Evolutionary conservation across 2,888 invertebrate genomes (phyloP).

Genomic region (Linyphia triangularis): DNA sequence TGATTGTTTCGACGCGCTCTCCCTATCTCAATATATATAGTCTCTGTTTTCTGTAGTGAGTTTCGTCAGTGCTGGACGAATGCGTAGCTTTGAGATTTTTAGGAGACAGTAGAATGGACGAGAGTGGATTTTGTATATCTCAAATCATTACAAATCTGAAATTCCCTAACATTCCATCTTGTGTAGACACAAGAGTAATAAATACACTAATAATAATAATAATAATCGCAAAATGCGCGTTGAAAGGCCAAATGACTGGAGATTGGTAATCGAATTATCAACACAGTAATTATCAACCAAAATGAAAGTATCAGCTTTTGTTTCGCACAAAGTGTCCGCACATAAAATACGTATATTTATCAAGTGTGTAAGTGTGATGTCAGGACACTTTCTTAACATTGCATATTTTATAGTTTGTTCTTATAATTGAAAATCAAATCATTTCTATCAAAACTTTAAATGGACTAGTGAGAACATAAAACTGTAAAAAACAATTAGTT

Average conservation of each 20-base stretch:
- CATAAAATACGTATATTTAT: conserved; percentile 19
- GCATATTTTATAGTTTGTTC: conserved; percentile 11
- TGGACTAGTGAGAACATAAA: neutral
- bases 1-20: conserved; percentile 67
- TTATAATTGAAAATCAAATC: neutral
- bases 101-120: conserved; percentile 65
- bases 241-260: conserved; percentile 48
- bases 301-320: conserved; percentile 16
- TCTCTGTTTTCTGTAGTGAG: conserved; percentile 74
- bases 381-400: conserved; percentile 33
- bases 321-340: conserved; percentile 20
- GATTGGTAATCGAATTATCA: conserved; percentile 14
- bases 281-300: conserved; percentile 13
- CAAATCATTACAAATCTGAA: conserved; percentile 63
- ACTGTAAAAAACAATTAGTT: neutral
- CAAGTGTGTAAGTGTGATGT: conserved; percentile 5
- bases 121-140: conserved; percentile 67
- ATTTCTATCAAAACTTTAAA: neutral
- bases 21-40: conserved; percentile 74
- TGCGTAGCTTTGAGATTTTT: conserved; percentile 70
- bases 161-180: conserved; percentile 69
- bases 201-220: conserved; percentile 10
- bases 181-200: conserved; percentile 40
- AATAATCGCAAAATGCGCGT: conserved; percentile 5
- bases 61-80: conserved; percentile 65